Evolutionary conservation across 2,888 invertebrate genomes (phyloP), one percentile per base, ranked within the genome.

Genomic region (Thereva unica): DNA sequence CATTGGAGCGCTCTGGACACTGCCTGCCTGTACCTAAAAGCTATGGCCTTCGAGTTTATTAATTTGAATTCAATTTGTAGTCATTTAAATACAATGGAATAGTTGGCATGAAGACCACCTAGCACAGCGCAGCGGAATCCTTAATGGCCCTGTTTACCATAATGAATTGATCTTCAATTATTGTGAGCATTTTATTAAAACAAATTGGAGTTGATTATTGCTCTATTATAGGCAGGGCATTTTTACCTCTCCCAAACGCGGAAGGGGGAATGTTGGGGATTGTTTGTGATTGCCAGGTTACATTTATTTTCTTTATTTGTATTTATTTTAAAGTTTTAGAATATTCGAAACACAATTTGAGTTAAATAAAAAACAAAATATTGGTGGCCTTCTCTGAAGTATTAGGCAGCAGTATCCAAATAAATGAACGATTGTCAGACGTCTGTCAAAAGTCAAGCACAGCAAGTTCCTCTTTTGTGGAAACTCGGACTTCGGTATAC

Each of bases 61-160:
- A 63, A 63, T 63, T 63, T 52, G 63, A 52, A 63, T 59, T 59
- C 59, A 59, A 59, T 50, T 63, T 63, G 63, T 45, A 63, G 63
- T 63, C 63, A 63, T 63, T 63, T 63, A 63, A 63, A 63, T 63
- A 63, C 63, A 59, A 59, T 59, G 49, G 59, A 9, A 23, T 35
- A 59, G 23, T 34, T 23, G 52, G 6, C 52, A 52, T 34, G 6
- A 3, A 52, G 52, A 35, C 59, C 59, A 59, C 59, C 59, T 49
- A 6, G 40, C 9, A 23, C 34, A 50, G 5, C 34, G 5, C 6
- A 40, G 40, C 9, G 41, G 63, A 12, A 50, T 42, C 50, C 52
- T 41, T 23, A 63, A 12, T 41, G 50, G 40, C 34, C 42, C 52
- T 41, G 10, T 63, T 63, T 63, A 63, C 40, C 63, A 59, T 63